A percentile compares a stretch with the other conserved stretches of the same genome.
phyloP scores from a whole-genome alignment of 2,888 invertebrate genomes.

The Diadromus collaris region DNA sequence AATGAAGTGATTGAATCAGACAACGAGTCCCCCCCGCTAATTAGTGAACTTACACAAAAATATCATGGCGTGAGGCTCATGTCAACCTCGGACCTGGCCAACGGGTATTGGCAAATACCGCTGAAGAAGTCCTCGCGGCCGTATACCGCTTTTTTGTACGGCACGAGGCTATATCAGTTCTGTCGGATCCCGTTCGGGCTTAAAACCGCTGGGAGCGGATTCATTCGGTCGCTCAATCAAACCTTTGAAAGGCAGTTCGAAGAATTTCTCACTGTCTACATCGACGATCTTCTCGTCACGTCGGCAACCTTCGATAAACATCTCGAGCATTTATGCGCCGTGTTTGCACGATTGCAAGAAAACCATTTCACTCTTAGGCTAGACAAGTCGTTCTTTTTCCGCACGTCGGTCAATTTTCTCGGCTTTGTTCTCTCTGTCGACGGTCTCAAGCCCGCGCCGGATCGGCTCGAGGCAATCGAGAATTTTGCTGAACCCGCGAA shows the following conservation, averaged over 20 bases:
- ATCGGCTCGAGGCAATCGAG: too few species aligned
- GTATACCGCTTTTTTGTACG: constrained; percentile 62
- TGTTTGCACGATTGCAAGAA: constrained; percentile 57
- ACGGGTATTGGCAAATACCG: constrained; percentile 61
- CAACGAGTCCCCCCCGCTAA: too few species aligned
- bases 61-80: too few species aligned
- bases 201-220: too few species aligned
- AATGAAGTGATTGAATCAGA: too few species aligned
- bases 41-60: constrained; percentile 59
- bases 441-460: constrained; percentile 25
- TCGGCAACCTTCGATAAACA: constrained; percentile 64
- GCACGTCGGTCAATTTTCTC: constrained; percentile 59
- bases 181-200: too few species aligned
- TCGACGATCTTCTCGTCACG: constrained; percentile 55
- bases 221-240: constrained; percentile 61
- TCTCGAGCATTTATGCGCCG: constrained; percentile 55
- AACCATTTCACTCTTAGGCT: constrained; percentile 54
- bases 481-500: constrained; percentile 63
- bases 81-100: constrained; percentile 62
- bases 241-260: constrained; percentile 63
- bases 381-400: constrained; percentile 67
- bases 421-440: constrained; percentile 53
- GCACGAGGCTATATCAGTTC: too few species aligned
- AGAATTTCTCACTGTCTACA: too few species aligned
- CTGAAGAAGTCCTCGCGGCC: constrained; percentile 43